phyloP scores from a whole-genome alignment of 2,888 invertebrate species.

The Carpatolechia fugitivella region DNA sequence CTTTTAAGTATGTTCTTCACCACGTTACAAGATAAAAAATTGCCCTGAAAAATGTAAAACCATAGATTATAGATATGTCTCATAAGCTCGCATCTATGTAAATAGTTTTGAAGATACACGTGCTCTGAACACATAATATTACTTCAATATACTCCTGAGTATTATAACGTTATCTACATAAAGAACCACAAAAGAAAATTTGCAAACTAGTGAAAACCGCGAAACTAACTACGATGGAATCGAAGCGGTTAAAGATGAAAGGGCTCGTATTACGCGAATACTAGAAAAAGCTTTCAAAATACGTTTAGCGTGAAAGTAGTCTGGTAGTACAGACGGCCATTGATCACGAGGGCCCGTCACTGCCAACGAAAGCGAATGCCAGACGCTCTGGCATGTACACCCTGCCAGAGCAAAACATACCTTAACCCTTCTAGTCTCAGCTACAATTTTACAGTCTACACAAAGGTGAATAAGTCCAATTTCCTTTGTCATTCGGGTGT shows the following conservation, averaged over 20 bases:
- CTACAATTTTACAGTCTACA: not conserved
- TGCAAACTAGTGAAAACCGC: not conserved
- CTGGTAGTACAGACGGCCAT: slow-evolving; percentile 64
- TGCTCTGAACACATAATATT: no score
- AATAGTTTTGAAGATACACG: no score
- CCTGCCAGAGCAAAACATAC: not conserved
- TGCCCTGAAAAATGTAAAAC: no score
- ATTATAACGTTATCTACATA: no score
- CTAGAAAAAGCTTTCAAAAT: slow-evolving; percentile 41
- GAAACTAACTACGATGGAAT: not conserved
- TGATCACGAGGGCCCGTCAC: slow-evolving; percentile 53
- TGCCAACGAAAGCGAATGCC: slow-evolving; percentile 71
- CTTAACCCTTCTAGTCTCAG: not conserved
- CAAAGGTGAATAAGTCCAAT: not conserved
- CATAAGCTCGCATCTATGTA: no score
- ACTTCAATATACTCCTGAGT: no score
- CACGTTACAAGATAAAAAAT: no score
- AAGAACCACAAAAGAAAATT: no score
- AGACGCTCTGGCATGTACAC: slow-evolving; percentile 22
- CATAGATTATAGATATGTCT: no score
- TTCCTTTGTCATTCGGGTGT: not conserved
- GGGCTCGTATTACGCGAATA: slow-evolving; percentile 5
- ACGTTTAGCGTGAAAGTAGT: slow-evolving; percentile 62
- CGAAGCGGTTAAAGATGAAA: no score
- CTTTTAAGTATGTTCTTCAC: no score